Evolutionary conservation across 2,797 vertebrate genomes (phyloP).

Genomic region (Aulostomus chinensis): DNA sequence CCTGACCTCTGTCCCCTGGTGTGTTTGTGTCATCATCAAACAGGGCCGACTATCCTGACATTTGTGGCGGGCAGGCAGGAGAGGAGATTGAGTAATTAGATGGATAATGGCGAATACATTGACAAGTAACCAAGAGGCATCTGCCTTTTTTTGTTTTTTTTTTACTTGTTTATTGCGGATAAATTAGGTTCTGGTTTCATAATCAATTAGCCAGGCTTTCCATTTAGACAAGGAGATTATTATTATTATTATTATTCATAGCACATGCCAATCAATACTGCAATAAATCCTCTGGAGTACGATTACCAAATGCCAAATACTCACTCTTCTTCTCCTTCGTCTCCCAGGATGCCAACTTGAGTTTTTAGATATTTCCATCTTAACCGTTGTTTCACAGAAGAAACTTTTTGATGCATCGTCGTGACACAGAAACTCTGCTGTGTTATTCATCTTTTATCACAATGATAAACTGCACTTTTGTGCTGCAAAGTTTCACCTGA

Average conservation of each 20-base stretch:
- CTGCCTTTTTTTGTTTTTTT: too few species aligned
- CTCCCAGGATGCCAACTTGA: background rate
- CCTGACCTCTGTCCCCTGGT: background rate
- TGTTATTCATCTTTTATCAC: slow-evolving; percentile 38
- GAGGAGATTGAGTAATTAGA: slow-evolving; percentile 1
- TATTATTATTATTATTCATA: slow-evolving; percentile 9
- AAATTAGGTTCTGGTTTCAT: slow-evolving; percentile 40
- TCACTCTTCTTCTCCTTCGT: background rate
- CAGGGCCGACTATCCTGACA: background rate
- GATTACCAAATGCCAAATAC: slow-evolving; percentile 21
- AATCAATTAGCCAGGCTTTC: slow-evolving; percentile 26
- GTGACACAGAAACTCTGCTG: background rate
- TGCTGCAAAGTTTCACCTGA: slow-evolving; percentile 6
- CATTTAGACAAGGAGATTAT: slow-evolving; percentile 20
- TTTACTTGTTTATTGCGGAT: slow-evolving; percentile 39
- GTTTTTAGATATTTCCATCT: background rate
- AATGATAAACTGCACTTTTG: slow-evolving; percentile 36
- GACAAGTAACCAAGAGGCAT: slow-evolving; percentile 8
- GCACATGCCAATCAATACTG: slow-evolving; percentile 24
- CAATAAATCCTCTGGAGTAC: slow-evolving; percentile 18
- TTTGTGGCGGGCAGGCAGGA: slow-evolving; percentile 9
- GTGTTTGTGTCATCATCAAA: slow-evolving; percentile 6
- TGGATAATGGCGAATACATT: slow-evolving; percentile 19
- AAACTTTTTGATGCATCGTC: slow-evolving; percentile 26
- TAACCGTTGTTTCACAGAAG: background rate